Base-by-base conservation (phyloP, 2,113 vertebrate species). In the Melanerpes formicivorus region DNA sequence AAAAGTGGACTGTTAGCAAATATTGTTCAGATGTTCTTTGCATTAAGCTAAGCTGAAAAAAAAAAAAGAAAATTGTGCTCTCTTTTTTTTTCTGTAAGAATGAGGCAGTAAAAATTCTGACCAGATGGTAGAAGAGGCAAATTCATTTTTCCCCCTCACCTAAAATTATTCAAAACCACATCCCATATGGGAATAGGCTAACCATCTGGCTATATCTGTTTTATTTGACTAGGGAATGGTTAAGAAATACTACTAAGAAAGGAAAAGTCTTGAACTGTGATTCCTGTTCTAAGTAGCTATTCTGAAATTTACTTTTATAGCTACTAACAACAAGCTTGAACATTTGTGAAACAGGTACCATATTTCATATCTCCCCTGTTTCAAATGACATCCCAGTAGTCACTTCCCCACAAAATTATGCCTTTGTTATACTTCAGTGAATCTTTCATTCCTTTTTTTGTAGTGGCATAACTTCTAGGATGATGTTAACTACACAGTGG, bases 131-230 rank as follows among this genome's bases (percentile, higher is more conserved):
- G 25, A 89, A 87, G 30, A 50, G n/a, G n/a, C 9, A 92, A 87
- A 88, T 65, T 72, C 1, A 44, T 89, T 92, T 90, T 58, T 72
- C 42, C 42, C 15, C 40, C 14, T 69, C 44, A 79, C 50, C 69
- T 87, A 92, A 92, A 88, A 75, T 79, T 72, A 58, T 81, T 84
- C 42, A 84, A 88, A 94, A 75, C 18, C 9, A 84, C 4, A 34
- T 84, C 59, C 66, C 59, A n/a, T 81, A 75, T 48, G 54, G 54
- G 66, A 88, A 94, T 54, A 92, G 17, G 30, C 17, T 80, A 80
- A 46, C 77, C 83, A 80, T 88, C 65, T 93, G 69, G 27, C 25
- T 75, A 9, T 78, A 74, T 77, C 26, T 78, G 14, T 71, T 93
- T 84, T 52, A 48, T 86, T 54, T 86, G 54, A 50, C 18, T 56